Percentiles rank a stretch among this genome's conserved stretches.
phyloP scores from a whole-genome alignment of 2,113 vertebrate species.

The Trochalopteron elliotii region DNA sequence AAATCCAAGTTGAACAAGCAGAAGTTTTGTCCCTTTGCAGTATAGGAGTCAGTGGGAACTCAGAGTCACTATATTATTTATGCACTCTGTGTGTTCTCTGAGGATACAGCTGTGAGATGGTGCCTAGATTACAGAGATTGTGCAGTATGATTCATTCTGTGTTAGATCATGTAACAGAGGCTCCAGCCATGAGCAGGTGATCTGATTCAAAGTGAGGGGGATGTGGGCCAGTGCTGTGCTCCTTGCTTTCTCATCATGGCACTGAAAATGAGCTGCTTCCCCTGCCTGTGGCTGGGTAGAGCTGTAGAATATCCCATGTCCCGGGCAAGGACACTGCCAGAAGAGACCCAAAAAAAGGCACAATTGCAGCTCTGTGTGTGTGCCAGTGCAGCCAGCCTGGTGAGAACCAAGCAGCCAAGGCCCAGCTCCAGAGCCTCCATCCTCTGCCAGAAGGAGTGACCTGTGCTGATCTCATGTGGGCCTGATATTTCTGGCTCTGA shows the following conservation, averaged over 20 bases:
- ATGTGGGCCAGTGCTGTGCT: background rate
- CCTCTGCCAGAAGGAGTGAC: background rate
- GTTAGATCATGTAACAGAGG: background rate
- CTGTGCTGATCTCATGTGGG: background rate
- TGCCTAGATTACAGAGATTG: background rate
- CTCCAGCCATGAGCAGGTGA: accelerated
- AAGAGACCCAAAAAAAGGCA: background rate
- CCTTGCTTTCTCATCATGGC: background rate
- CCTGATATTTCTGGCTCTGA: no score
- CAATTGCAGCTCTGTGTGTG: accelerated
- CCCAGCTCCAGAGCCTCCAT: background rate
- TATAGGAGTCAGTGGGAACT: background rate
- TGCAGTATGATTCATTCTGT: background rate
- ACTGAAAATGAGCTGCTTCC: background rate
- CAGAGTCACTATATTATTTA: background rate
- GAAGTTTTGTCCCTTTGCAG: background rate
- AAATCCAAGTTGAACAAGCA: background rate
- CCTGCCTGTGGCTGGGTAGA: background rate
- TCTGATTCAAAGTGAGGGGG: background rate
- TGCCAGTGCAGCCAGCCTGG: background rate
- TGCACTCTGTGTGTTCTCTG: background rate
- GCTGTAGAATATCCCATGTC: no score
- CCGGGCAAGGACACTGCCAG: background rate
- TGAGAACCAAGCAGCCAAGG: background rate
- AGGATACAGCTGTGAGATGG: background rate